Evolutionary conservation across 2,113 vertebrate species (phyloP), one percentile per base, ranked within the genome.

Genomic region (Tiliqua scincoides): DNA sequence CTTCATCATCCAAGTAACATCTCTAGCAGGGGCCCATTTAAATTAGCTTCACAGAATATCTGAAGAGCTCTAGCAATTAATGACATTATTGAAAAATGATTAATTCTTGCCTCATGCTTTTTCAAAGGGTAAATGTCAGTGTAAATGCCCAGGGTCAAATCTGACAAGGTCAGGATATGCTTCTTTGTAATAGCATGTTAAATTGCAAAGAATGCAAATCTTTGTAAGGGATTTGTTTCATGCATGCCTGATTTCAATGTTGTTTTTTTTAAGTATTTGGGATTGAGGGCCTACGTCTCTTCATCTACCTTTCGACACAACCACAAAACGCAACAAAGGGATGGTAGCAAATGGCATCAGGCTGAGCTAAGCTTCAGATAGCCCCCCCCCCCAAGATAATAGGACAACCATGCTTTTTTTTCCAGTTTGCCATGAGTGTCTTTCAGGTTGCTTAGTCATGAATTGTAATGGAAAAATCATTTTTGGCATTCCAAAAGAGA

Each of bases 131-230:
- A 1, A 27, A 63, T 62, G 59, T 79, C 27, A 62, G 37, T 40
- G 14, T 25, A 79, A 62, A 3, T 27, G 35, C 25, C 23, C 59
- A 40, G 6, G 9, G 20, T 40, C 57, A 77, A 84, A 77, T 40
- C 0, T 1, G 82, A 52, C 30, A 2, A 0, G 0, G 35, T 70
- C 63, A 11, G 0, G 0, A 0, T 21, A 68, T 65, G 1, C 1
- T n/a, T 7, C 67, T 79, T 89, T 3, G 21, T 82, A 70, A 70
- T 25, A 70, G n/a, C 43, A 1, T 86, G 79, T 52, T 88, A 35
- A 77, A 73, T 6, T 15, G 85, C 43, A 21, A 0, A 10, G 73
- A 93, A 90, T 85, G 70, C 70, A 90, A 92, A 94, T 79, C 83
- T 83, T 63, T 92, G 82, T 83, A 15, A 85, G 81, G 30, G 35